Base-by-base conservation (phyloP, 2,797 vertebrate species). In the Sebastes oblongus region DNA sequence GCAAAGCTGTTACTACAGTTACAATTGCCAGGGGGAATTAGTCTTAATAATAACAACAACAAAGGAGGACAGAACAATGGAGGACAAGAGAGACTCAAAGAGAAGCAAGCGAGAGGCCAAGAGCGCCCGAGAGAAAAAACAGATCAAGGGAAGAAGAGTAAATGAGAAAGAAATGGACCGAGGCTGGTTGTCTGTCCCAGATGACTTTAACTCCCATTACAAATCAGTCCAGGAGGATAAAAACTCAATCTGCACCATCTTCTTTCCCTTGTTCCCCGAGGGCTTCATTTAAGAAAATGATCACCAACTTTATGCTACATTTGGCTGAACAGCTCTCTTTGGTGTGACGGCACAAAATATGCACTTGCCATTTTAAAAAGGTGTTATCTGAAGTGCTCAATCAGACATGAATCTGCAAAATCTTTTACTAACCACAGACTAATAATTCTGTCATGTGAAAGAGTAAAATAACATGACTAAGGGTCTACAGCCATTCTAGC, bases 1-100 rank as follows among this genome's bases (percentile, higher is more conserved):
- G 87, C 66, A 71, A 60, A 77, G 70, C 77, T 50, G 90, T 93
- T 91, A 84, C 92, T 89, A 86, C 84, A 90, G 92, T 77, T 85
- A 93, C 90, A 78, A 85, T 16, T 60, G 61, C 79, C 86, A 78
- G 52, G 72, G 78, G 82, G 78, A 70, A 66, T 78, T 59, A 20
- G 36, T 69, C 82, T 78, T 65, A 70, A 78, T 83, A 78, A 89
- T 66, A 88, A 88, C 73, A 82, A 52, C 46, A 83, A 39, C 22
- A 66, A 25, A 66, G 42, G 46, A 8, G 24, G 30, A 72, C 27
- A 66, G 25, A 61, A 12, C 50, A 56, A 71, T 22, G 42, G 52
- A 68, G 67, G 59, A 65, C 6, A 42, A 42, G 60, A 62, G 56
- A 25, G 36, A 72, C 66, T 66, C 9, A 60, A 65, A 62, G 34